These are phyloP conservation scores for Crocallis elinguaria DNA, from an alignment of 2,888 invertebrate genomes.

Conservation along the genomic window DNA sequence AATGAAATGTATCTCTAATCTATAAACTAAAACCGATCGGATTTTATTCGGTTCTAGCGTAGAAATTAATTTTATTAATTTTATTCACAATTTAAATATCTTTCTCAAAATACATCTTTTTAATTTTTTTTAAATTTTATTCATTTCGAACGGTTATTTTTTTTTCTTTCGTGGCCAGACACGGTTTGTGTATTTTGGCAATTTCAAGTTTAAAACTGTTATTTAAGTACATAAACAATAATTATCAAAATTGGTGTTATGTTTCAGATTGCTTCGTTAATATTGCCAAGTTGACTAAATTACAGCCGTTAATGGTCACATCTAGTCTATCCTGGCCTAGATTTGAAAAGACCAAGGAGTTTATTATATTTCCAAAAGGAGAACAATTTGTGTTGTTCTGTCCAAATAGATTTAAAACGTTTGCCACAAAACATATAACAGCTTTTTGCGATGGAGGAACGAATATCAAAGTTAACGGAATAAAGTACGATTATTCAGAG, in stretches of 20 bases:
- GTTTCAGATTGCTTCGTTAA: slow-evolving; percentile 59
- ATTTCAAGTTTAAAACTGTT: too few species aligned
- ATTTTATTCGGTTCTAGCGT: too few species aligned
- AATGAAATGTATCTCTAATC: too few species aligned
- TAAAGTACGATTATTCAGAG: neutral
- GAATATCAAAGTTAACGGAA: neutral
- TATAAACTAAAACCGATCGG: too few species aligned
- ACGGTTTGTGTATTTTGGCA: too few species aligned
- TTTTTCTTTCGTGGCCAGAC: too few species aligned
- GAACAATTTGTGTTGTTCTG: slow-evolving; percentile 47
- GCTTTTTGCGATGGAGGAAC: slow-evolving; percentile 41
- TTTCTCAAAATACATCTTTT: too few species aligned
- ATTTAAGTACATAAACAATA: too few species aligned
- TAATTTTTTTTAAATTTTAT: too few species aligned
- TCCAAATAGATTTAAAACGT: slow-evolving; percentile 40
- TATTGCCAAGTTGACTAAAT: slow-evolving; percentile 34
- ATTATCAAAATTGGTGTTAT: slow-evolving; percentile 9
- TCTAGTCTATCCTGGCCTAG: slow-evolving; percentile 31
- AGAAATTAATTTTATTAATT: too few species aligned
- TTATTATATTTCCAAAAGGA: slow-evolving; percentile 43
- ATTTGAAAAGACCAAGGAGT: slow-evolving; percentile 37
- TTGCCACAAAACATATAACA: slow-evolving; percentile 29
- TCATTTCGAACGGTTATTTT: too few species aligned
- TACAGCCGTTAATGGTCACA: slow-evolving; percentile 50
- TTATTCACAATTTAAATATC: too few species aligned